These are phyloP conservation scores for Darevskia nairensis DNA, from an alignment of 2,797 vertebrate species.

Conservation along the genomic window DNA sequence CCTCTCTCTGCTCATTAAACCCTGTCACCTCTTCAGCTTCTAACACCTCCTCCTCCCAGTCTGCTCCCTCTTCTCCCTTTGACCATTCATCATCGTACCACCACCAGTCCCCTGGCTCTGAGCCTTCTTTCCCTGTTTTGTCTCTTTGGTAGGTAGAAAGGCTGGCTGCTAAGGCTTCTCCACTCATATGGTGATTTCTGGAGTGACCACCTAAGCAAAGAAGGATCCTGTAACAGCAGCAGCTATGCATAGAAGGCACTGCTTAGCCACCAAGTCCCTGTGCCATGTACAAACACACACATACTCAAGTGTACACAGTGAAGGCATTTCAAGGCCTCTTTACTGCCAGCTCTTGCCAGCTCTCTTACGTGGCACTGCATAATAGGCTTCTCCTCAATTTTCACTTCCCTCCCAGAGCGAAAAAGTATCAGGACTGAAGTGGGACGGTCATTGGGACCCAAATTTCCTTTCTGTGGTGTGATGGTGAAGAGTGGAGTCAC, in stretches of 20 bases:
- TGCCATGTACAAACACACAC: too few relatives aligned
- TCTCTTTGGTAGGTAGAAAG: neutral
- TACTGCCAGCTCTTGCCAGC: accelerated
- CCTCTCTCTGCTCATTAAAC: too few relatives aligned
- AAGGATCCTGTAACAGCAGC: too few relatives aligned
- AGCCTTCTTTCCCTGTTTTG: neutral
- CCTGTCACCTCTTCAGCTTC: too few relatives aligned
- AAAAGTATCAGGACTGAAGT: constrained; percentile 82
- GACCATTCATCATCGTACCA: too few relatives aligned
- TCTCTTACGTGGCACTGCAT: constrained; percentile 86
- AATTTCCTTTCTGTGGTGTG: constrained; percentile 79
- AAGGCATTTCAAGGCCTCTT: neutral
- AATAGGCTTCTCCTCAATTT: constrained; percentile 80
- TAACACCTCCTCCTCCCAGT: too few relatives aligned
- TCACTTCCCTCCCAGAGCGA: constrained; percentile 80
- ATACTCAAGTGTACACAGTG: neutral
- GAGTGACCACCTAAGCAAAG: neutral
- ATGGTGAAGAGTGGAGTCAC: constrained; percentile 82
- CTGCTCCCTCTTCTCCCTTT: too few relatives aligned
- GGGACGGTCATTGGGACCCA: constrained; percentile 75
- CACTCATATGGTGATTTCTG: neutral
- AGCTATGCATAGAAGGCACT: neutral
- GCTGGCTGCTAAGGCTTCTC: neutral
- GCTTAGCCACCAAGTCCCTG: neutral
- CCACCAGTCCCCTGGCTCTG: too few relatives aligned